Conservation (phyloP, 1,140 invertebrate species). For the Saccostrea echinata region DNA sequence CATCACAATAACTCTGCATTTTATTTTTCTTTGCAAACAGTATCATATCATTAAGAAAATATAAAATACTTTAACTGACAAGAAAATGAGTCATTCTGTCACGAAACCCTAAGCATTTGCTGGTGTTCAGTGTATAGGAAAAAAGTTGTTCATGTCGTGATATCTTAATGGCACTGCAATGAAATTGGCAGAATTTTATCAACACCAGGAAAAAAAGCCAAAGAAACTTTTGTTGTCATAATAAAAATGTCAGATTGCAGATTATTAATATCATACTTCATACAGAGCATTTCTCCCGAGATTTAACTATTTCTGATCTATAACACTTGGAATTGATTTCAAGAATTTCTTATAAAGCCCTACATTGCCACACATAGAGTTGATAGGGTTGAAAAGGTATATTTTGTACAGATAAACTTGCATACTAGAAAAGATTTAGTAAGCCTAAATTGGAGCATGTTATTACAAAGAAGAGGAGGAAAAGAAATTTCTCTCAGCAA, state of each 20-base stretch:
- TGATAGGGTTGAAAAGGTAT: background rate
- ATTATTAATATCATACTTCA: constrained; percentile 9
- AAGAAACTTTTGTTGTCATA: background rate
- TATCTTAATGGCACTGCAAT: background rate
- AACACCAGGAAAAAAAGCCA: background rate
- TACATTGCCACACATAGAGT: background rate
- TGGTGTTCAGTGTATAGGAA: background rate
- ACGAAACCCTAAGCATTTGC: background rate
- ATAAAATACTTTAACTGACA: background rate
- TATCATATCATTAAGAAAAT: constrained; percentile 1
- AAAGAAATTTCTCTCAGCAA: background rate
- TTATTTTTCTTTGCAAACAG: constrained; percentile 1
- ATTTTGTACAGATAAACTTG: background rate
- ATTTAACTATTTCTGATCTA: background rate
- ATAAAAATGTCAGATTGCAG: background rate
- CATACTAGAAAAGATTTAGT: background rate
- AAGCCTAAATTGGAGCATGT: background rate
- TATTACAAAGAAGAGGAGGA: background rate
- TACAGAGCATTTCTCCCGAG: background rate
- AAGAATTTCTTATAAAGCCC: background rate
- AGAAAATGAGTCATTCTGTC: background rate
- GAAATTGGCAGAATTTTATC: constrained; percentile 21
- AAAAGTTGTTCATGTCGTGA: background rate
- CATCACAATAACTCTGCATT: background rate
- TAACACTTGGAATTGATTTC: background rate